Evolutionary conservation across 2,888 invertebrate species (phyloP).

Genomic region (Oscheius sp.): DNA sequence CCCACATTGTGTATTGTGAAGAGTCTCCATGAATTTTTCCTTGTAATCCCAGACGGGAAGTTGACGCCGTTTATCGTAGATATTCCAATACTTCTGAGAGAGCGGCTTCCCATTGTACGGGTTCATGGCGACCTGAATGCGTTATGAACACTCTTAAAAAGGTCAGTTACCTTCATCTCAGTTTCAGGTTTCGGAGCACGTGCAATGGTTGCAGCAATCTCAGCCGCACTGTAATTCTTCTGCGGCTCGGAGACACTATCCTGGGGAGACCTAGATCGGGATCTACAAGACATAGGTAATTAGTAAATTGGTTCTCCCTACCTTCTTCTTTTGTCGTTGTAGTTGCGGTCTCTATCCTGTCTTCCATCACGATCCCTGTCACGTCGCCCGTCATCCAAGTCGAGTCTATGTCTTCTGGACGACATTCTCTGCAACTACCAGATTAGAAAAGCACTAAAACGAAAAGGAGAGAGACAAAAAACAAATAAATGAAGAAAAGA

Average conservation of each 20-base stretch:
- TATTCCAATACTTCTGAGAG: constrained; percentile 88
- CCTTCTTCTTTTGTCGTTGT: constrained; percentile 13
- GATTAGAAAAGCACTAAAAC: neutral
- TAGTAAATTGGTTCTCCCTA: neutral
- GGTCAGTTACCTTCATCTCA: constrained; percentile 21
- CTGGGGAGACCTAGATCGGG: constrained; percentile 38
- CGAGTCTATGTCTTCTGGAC: constrained; percentile 57
- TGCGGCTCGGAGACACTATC: neutral
- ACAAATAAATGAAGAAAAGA: neutral
- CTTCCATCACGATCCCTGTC: constrained; percentile 31
- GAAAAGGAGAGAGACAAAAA: neutral
- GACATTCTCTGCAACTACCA: constrained; percentile 47
- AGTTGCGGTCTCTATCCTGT: constrained; percentile 12
- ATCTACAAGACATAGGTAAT: constrained; percentile 18
- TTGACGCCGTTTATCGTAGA: constrained; percentile 87
- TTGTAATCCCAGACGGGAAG: constrained; percentile 98
- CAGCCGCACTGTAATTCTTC: constrained; percentile 3
- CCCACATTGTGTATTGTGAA: constrained; percentile 85
- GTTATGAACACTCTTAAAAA: neutral
- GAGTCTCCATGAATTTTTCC: constrained; percentile 89
- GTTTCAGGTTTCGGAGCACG: constrained; percentile 1
- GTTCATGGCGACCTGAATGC: constrained; percentile 76
- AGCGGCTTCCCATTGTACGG: constrained; percentile 86
- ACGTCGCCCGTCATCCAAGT: constrained; percentile 49
- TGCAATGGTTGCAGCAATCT: neutral